Conservation (phyloP, 2,113 vertebrate species). For the Oncorhynchus keta region DNA sequence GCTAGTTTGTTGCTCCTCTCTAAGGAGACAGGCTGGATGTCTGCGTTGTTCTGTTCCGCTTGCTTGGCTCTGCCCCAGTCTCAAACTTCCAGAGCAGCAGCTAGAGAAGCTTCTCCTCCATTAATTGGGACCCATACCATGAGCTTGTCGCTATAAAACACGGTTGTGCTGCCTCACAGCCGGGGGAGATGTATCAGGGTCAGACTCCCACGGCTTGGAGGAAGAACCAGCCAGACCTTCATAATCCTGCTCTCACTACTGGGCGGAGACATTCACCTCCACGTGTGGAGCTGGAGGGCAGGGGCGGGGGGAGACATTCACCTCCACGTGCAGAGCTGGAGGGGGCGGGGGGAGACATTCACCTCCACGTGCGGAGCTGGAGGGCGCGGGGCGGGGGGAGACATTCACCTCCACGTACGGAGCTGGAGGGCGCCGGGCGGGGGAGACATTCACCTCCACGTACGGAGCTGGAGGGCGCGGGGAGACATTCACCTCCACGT, state of each 20-base stretch:
- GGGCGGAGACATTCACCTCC: background rate
- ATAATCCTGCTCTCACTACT: constrained; percentile 46
- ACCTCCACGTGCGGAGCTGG: too few species aligned
- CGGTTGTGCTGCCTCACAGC: constrained; percentile 45
- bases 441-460: too few species aligned
- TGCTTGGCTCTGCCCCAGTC: constrained; percentile 26
- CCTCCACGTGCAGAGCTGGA: too few species aligned
- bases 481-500: too few species aligned
- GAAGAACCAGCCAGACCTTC: constrained; percentile 37
- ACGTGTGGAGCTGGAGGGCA: background rate
- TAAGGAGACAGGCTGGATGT: constrained; percentile 29
- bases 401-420: too few species aligned
- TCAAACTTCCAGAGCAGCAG: constrained; percentile 28
- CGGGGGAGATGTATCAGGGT: constrained; percentile 59
- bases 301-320: too few species aligned
- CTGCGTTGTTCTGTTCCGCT: constrained; percentile 13
- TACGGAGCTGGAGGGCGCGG: too few species aligned
- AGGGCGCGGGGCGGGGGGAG: too few species aligned
- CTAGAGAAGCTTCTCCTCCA: constrained; percentile 35
- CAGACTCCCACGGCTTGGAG: constrained; percentile 48
- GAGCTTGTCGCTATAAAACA: constrained; percentile 44
- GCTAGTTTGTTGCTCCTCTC: constrained; percentile 45
- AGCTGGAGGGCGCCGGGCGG: too few species aligned
- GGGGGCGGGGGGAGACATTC: too few species aligned
- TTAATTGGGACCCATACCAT: constrained; percentile 54